Percentiles rank a stretch among this genome's conserved stretches.
phyloP scores from a whole-genome alignment of 2,888 invertebrate genomes.

The Hyalella azteca region DNA sequence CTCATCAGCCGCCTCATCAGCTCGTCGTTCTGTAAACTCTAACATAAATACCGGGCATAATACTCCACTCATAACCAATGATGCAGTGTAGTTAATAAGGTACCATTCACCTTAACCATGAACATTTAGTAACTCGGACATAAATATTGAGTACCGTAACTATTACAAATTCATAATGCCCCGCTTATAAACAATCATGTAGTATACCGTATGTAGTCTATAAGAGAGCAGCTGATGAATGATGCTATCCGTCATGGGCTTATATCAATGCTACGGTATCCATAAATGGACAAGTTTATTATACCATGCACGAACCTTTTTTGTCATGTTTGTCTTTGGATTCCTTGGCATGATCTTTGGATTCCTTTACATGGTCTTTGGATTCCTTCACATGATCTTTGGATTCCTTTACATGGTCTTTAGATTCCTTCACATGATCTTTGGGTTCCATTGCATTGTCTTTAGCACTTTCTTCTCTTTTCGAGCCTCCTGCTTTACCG shows the following conservation, averaged over 20 bases:
- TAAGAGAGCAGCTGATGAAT: too few species aligned
- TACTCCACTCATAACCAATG: too few species aligned
- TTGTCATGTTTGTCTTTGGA: slow-evolving; percentile 29
- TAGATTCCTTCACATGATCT: background rate
- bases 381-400: slow-evolving; percentile 1
- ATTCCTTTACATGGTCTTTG: slow-evolving; percentile 3
- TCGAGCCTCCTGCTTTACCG: background rate
- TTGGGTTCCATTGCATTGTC: background rate
- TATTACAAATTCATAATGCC: too few species aligned
- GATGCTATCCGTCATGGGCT: too few species aligned
- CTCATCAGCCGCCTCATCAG: slow-evolving; percentile 49
- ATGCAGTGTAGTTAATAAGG: too few species aligned
- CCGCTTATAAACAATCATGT: too few species aligned
- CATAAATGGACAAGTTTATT: too few species aligned
- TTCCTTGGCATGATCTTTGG: slow-evolving; percentile 7
- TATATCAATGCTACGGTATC: too few species aligned
- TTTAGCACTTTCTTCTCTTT: slow-evolving; percentile 17
- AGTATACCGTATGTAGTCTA: too few species aligned
- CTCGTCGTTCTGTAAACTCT: slow-evolving; percentile 13
- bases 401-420: background rate
- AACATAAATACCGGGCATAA: background rate
- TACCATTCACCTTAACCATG: too few species aligned
- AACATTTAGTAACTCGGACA: too few species aligned
- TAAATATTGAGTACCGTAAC: too few species aligned
- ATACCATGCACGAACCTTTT: slow-evolving; percentile 13